Percentiles rank a stretch among this genome's conserved stretches.
phyloP scores from a whole-genome alignment of 2,888 invertebrate species.

The Empis stercorea region DNA sequence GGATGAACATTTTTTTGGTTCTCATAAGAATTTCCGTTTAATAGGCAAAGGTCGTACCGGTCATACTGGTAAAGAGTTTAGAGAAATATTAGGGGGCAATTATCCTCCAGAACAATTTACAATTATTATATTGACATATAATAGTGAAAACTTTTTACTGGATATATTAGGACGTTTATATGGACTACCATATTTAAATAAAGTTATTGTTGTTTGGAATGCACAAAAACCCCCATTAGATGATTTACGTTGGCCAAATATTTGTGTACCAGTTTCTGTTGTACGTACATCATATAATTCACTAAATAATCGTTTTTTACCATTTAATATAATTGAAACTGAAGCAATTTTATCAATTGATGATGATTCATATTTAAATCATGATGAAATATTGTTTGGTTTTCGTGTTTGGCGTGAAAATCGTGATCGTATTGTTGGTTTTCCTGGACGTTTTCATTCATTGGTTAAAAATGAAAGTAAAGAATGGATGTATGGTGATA shows the following conservation, averaged over 20 bases:
- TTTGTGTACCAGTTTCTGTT: conserved; percentile 39
- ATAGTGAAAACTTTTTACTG: conserved; percentile 85
- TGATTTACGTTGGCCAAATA: conserved; percentile 62
- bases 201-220: conserved; percentile 97
- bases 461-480: conserved; percentile 83
- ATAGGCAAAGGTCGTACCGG: conserved; percentile 86
- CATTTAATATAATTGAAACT: conserved; percentile 90
- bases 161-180: conserved; percentile 80
- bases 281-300: conserved; percentile 86
- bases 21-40: conserved; percentile 80
- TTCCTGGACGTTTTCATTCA: conserved; percentile 93
- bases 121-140: conserved; percentile 90
- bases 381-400: conserved; percentile 97
- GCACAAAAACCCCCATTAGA: conserved; percentile 71
- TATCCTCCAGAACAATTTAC: conserved; percentile 94
- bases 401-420: conserved; percentile 98
- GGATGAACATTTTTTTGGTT: conserved; percentile 85
- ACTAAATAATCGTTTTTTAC: conserved; percentile 94
- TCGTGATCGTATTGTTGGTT: conserved; percentile 90
- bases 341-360: conserved; percentile 96
- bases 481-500: conserved; percentile 94
- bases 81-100: conserved; percentile 91
- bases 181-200: conserved; percentile 90
- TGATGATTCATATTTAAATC: conserved; percentile 93
- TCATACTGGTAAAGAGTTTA: conserved; percentile 92